Conservation (phyloP, 2,888 invertebrate genomes). For the Emmelina monodactyla region DNA sequence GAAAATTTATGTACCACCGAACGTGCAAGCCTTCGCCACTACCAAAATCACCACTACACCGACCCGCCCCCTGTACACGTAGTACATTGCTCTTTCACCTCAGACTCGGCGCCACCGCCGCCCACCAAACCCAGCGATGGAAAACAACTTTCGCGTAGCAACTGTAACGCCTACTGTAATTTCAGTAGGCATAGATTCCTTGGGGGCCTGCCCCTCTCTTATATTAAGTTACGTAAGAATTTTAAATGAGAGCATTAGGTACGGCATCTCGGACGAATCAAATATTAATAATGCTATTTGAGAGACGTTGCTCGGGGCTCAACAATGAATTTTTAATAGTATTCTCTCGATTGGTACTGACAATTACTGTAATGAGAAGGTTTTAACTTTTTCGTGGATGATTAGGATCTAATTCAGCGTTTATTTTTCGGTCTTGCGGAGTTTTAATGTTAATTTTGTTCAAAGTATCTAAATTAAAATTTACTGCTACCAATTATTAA, state of each 20-base stretch:
- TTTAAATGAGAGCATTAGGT: conserved; percentile 57
- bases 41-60: conserved; percentile 32
- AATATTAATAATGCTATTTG: conserved; percentile 57
- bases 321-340: conserved; percentile 58
- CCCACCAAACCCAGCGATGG: conserved; percentile 29
- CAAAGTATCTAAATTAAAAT: too few species aligned
- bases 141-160: conserved; percentile 24
- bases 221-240: conserved; percentile 61
- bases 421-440: too few species aligned
- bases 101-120: conserved; percentile 12
- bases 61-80: too few species aligned
- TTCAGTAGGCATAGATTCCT: conserved; percentile 28
- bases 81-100: too few species aligned
- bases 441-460: too few species aligned
- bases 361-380: conserved; percentile 56
- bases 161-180: neutral
- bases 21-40: conserved; percentile 44
- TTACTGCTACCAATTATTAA: too few species aligned
- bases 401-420: too few species aligned
- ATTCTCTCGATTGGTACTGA: conserved; percentile 40
- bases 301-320: conserved; percentile 35
- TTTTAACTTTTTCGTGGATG: too few species aligned
- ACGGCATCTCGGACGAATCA: conserved; percentile 46
- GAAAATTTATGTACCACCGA: conserved; percentile 59
- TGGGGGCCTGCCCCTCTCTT: conserved; percentile 40